Percentiles rank a stretch among this genome's conserved stretches.
Evolutionary conservation across 2,113 vertebrate genomes (phyloP).

Genomic region (Xiphorhynchus elegans): DNA sequence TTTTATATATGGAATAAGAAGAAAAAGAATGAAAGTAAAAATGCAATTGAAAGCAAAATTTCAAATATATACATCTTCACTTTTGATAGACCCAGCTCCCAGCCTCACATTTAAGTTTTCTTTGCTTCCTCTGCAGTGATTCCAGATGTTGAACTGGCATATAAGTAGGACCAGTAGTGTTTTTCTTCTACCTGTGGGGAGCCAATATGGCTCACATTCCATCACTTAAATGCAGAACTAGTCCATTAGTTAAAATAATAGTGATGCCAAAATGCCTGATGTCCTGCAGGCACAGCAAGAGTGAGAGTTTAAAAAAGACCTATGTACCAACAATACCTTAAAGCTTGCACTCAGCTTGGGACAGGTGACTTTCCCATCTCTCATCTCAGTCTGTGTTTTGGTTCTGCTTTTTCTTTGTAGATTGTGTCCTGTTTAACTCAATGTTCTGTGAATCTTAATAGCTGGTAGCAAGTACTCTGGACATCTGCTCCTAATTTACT

Average conservation of each 20-base stretch:
- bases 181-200: constrained; percentile 2
- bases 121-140: neutral
- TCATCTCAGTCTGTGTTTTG: constrained; percentile 4
- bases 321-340: neutral
- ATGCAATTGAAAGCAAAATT: neutral
- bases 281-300: neutral
- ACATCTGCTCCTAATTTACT: constrained; percentile 74
- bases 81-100: neutral
- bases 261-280: neutral
- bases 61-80: neutral
- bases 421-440: neutral
- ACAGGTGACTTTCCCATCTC: constrained; percentile 33
- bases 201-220: constrained; percentile 9
- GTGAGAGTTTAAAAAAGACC: neutral
- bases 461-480: constrained; percentile 56
- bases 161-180: neutral
- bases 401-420: neutral
- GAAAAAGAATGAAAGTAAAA: neutral
- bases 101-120: neutral
- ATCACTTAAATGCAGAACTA: neutral
- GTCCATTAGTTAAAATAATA: constrained; percentile 24
- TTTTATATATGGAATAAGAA: neutral
- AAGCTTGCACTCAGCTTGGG: neutral
- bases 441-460: constrained; percentile 40
- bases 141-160: neutral